phyloP scores from a whole-genome alignment of 2,113 vertebrate species.

The Caracal caracal region DNA sequence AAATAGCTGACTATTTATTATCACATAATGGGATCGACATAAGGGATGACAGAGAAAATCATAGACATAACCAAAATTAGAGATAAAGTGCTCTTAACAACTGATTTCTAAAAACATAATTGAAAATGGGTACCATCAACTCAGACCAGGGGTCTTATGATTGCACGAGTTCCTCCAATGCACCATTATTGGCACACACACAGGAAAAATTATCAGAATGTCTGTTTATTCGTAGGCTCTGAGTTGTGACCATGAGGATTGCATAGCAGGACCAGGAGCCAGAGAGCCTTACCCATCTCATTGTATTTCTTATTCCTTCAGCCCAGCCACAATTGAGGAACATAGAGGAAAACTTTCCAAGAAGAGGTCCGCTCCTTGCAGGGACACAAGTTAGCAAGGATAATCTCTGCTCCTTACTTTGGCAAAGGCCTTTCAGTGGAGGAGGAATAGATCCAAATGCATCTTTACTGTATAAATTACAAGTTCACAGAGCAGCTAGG shows the following conservation, averaged over 20 bases:
- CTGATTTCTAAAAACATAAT: background rate
- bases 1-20: background rate
- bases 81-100: background rate
- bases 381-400: background rate
- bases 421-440: background rate
- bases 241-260: background rate
- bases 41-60: background rate
- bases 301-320: background rate
- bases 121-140: background rate
- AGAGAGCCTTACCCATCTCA: accelerated
- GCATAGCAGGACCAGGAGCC: background rate
- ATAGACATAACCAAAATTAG: background rate
- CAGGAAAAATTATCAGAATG: background rate
- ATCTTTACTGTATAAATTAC: background rate
- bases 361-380: background rate
- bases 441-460: background rate
- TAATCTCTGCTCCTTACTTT: background rate
- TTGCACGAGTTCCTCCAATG: background rate
- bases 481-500: background rate
- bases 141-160: background rate
- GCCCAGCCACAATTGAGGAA: background rate
- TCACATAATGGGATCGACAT: background rate
- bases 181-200: background rate
- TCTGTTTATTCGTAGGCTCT: accelerated
- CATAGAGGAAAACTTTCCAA: background rate